These are phyloP conservation scores for Aleiodes sp. DNA, from an alignment of 1,140 invertebrate species.

Conservation along the genomic window DNA sequence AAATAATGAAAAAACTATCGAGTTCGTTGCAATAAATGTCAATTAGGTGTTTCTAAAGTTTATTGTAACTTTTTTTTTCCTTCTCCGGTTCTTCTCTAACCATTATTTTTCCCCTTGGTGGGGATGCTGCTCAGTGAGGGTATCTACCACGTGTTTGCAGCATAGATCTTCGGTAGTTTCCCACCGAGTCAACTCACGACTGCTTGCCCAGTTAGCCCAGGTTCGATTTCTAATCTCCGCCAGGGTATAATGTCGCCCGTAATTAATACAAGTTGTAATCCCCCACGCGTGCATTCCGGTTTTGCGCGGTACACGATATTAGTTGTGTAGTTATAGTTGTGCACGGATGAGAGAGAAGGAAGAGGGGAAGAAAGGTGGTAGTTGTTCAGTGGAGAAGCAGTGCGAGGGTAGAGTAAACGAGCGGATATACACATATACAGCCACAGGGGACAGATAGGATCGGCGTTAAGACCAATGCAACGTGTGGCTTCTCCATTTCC, in stretches of 20 bases:
- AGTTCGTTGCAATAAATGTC: constrained; percentile 8
- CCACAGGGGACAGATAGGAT: constrained; percentile 54
- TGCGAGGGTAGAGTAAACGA: not conserved
- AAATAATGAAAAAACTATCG: not conserved
- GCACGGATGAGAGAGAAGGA: constrained; percentile 24
- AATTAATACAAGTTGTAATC: constrained; percentile 67
- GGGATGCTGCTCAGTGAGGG: not conserved
- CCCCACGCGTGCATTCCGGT: constrained; percentile 59
- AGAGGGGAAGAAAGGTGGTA: not conserved
- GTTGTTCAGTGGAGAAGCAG: not conserved
- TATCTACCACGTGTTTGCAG: not conserved
- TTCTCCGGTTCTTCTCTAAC: not conserved
- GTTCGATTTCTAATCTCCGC: constrained; percentile 65
- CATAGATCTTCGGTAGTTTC: constrained; percentile 27
- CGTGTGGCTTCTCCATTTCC: constrained; percentile 48
- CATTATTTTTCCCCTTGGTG: not conserved
- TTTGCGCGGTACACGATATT: constrained; percentile 64
- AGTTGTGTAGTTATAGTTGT: constrained; percentile 55
- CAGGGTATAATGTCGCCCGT: constrained; percentile 61
- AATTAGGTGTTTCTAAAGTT: constrained; percentile 1
- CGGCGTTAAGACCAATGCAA: constrained; percentile 54
- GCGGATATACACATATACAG: not conserved
- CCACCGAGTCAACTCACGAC: constrained; percentile 38
- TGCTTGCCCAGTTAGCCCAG: constrained; percentile 27
- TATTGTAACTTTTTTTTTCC: not conserved